A percentile compares a stretch with the other conserved stretches of the same genome.
Evolutionary conservation across 2,888 invertebrate species (phyloP).

Genomic region (Phyto melanocephala): DNA sequence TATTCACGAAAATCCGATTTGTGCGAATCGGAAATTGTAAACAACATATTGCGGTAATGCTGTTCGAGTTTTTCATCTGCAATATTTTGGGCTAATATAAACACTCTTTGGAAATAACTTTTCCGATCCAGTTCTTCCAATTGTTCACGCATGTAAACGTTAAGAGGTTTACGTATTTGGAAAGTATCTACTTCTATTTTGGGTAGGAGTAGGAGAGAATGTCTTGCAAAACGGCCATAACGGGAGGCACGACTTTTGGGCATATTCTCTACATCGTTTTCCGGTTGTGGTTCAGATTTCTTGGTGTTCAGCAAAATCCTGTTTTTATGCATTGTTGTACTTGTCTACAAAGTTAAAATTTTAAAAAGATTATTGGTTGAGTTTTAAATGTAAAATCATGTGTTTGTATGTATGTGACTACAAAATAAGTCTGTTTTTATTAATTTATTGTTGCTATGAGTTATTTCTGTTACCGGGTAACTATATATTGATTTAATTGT

Average conservation of each 20-base stretch:
- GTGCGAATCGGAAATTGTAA: neutral
- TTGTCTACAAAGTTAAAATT: too few species aligned
- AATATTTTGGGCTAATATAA: constrained; percentile 70
- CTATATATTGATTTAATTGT: neutral
- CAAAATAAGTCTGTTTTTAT: constrained; percentile 13
- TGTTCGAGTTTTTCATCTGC: neutral
- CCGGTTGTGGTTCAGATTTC: neutral
- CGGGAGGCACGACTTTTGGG: constrained; percentile 16
- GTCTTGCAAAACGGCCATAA: neutral
- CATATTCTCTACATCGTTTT: neutral
- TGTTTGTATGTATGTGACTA: constrained; percentile 25
- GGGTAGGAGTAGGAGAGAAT: neutral
- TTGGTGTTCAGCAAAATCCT: neutral
- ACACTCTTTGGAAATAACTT: constrained; percentile 73
- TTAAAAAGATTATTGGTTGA: too few species aligned
- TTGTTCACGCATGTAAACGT: constrained; percentile 70
- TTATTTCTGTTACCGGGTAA: constrained; percentile 11
- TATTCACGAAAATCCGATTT: constrained; percentile 42
- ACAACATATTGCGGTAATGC: neutral
- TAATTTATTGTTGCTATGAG: constrained; percentile 20
- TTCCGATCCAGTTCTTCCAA: constrained; percentile 67
- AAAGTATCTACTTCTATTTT: constrained; percentile 33
- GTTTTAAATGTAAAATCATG: neutral
- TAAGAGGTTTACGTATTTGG: constrained; percentile 70
- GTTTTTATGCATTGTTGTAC: constrained; percentile 36